A percentile compares a stretch with the other conserved stretches of the same genome.
Conservation (phyloP, 37 sponge, comb jelly and placozoan genomes). For the Beroe forskalii region DNA sequence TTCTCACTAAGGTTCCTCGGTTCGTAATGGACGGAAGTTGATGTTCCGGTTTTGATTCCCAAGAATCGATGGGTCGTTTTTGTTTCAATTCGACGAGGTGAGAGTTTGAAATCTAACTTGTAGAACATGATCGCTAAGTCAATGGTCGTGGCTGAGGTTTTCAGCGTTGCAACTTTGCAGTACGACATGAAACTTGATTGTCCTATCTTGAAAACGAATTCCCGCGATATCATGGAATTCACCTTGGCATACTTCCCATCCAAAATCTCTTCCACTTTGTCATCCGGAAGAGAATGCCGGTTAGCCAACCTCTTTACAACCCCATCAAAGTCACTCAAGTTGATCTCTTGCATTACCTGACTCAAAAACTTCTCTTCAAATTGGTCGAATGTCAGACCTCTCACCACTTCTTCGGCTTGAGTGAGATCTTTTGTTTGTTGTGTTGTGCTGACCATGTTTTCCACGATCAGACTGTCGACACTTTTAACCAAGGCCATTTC, state of each 20-base stretch:
- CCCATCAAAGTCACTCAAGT: background rate
- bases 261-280: conserved; percentile 13
- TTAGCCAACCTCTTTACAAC: background rate
- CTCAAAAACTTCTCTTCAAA: background rate
- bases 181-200: background rate
- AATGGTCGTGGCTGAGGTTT: background rate
- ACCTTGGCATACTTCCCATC: background rate
- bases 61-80: background rate
- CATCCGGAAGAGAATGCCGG: background rate
- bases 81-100: background rate
- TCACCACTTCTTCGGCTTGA: background rate
- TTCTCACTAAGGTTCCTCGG: background rate
- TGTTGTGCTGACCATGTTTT: background rate
- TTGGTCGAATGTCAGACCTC: background rate
- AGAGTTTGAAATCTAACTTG: background rate
- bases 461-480: background rate
- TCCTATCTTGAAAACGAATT: conserved; percentile 1
- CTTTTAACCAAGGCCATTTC: too few species aligned
- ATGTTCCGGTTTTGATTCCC: background rate
- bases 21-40: background rate
- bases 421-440: background rate
- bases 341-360: conserved; percentile 14
- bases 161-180: background rate
- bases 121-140: conserved; percentile 11
- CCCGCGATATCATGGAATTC: background rate